phyloP scores from a whole-genome alignment of 2,113 vertebrate genomes.

The Neotragus pygmaeus region DNA sequence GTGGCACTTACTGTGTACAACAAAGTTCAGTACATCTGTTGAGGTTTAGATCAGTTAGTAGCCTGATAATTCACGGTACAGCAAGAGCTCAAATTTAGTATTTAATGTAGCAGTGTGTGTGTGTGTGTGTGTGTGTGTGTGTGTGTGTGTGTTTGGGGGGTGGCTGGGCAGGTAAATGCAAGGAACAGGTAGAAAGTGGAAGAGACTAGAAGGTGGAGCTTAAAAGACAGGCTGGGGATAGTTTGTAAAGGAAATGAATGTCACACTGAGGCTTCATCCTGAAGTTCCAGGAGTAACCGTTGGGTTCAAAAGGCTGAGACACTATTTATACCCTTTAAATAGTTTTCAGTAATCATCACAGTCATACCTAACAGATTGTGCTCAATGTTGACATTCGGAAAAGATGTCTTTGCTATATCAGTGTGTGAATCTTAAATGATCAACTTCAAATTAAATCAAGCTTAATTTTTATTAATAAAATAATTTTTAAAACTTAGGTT shows the following conservation, averaged over 20 bases:
- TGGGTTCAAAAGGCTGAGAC: neutral
- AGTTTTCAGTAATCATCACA: neutral
- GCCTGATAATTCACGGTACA: neutral
- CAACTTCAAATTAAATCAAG: neutral
- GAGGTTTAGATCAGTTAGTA: neutral
- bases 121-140: too few relatives aligned
- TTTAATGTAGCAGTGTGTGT: neutral
- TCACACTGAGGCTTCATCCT: neutral
- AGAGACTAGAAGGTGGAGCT: neutral
- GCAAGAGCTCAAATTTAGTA: neutral
- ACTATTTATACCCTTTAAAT: accelerated
- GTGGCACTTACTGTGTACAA: neutral
- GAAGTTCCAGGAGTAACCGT: neutral
- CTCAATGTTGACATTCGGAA: neutral
- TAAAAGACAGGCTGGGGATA: neutral
- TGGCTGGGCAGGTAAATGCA: too few relatives aligned
- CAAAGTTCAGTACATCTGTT: neutral
- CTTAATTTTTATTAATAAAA: neutral
- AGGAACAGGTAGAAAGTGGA: too few relatives aligned
- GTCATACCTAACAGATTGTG: neutral
- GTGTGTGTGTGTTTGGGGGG: neutral
- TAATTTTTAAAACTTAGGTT: neutral
- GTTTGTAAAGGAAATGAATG: neutral
- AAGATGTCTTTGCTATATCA: neutral
- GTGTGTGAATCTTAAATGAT: neutral